Evolutionary conservation across 2,113 vertebrate genomes (phyloP).

Genomic region (Nothocercus julius): DNA sequence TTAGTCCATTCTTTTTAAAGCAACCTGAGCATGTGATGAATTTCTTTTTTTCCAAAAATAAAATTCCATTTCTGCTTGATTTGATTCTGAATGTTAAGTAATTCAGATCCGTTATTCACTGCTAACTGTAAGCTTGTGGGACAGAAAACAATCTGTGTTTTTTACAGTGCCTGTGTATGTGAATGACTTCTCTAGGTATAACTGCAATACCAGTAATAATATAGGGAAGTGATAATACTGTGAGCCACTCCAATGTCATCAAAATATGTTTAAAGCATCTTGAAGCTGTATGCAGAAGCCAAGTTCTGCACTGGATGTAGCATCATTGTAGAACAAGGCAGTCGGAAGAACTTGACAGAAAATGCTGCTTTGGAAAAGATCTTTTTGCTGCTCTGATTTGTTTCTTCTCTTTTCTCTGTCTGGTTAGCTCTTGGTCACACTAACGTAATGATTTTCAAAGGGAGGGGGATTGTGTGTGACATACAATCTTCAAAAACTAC

Average conservation of each 20-base stretch:
- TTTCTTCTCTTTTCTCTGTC: neutral
- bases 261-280: neutral
- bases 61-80: neutral
- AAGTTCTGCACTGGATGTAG: neutral
- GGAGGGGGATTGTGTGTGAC: neutral
- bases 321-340: neutral
- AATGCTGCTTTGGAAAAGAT: neutral
- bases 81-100: neutral
- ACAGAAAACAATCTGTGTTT: neutral
- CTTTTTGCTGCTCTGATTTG: fast-evolving
- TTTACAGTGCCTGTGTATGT: neutral
- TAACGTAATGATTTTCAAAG: neutral
- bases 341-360: neutral
- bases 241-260: neutral
- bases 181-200: neutral
- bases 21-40: neutral
- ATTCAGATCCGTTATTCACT: neutral
- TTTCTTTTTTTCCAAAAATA: neutral
- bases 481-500: neutral
- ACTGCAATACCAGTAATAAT: neutral
- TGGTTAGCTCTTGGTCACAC: neutral
- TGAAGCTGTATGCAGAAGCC: neutral
- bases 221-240: neutral
- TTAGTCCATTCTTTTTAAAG: neutral
- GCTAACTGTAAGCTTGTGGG: neutral